phyloP scores from a whole-genome alignment of 2,888 invertebrate species.

The Amblyteles armatorius region DNA sequence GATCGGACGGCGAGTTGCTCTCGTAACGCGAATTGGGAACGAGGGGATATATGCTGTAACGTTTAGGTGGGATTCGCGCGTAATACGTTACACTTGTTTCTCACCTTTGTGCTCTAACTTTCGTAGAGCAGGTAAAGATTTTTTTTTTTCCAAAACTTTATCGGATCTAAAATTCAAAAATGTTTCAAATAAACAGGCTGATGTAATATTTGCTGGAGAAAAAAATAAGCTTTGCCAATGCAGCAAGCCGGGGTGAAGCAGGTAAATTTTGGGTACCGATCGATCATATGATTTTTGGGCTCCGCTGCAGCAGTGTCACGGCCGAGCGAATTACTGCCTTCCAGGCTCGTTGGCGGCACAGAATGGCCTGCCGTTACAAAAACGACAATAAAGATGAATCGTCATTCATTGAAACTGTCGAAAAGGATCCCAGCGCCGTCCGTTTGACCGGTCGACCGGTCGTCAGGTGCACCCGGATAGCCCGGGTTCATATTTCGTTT shows the following conservation, averaged over 20 bases:
- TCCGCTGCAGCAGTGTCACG: neutral
- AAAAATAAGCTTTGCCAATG: neutral
- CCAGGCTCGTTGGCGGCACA: neutral
- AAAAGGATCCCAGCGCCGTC: neutral
- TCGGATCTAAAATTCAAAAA: neutral
- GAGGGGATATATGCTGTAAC: constrained; percentile 52
- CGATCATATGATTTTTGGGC: too few species aligned
- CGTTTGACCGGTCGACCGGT: neutral
- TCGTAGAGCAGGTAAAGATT: neutral
- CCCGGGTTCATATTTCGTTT: neutral
- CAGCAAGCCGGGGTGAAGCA: too few species aligned
- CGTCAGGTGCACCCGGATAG: neutral
- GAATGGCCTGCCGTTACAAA: neutral
- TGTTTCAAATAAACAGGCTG: neutral
- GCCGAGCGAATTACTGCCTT: neutral
- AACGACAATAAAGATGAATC: constrained; percentile 17
- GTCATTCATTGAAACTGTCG: neutral
- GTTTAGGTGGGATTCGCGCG: neutral
- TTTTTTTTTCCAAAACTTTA: neutral
- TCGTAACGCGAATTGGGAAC: constrained; percentile 67
- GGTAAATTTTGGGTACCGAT: neutral
- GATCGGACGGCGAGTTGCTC: constrained; percentile 52
- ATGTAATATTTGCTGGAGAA: neutral
- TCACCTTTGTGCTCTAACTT: neutral
- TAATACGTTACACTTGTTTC: constrained; percentile 1